Evolutionary conservation across 2,113 vertebrate species (phyloP).

Genomic region (Phyllopteryx taeniolatus): DNA sequence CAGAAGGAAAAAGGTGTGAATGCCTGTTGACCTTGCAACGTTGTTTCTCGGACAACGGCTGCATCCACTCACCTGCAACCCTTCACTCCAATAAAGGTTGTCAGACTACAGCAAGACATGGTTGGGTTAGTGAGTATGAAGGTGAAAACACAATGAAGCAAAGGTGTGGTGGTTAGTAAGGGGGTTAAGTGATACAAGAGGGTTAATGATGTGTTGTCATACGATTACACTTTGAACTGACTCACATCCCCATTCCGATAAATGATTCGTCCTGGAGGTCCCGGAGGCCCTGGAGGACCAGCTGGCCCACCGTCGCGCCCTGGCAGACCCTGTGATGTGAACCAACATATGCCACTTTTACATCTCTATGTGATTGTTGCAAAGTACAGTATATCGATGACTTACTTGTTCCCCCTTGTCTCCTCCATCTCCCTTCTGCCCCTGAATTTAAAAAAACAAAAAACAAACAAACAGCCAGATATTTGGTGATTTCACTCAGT

Average conservation of each 20-base stretch:
- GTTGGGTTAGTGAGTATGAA: constrained; percentile 49
- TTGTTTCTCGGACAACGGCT: constrained; percentile 7
- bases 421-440: constrained; percentile 82
- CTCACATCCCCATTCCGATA: constrained; percentile 64
- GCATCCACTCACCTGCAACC: constrained; percentile 56
- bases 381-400: not conserved
- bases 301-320: constrained; percentile 76
- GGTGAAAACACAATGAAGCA: constrained; percentile 16
- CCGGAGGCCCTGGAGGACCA: constrained; percentile 82
- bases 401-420: constrained; percentile 79
- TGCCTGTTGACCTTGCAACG: not conserved
- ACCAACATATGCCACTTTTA: not conserved
- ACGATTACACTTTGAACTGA: not conserved
- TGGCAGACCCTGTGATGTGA: constrained; percentile 77
- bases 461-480: too few species aligned
- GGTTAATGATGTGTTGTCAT: not conserved
- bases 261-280: constrained; percentile 78
- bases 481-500: constrained; percentile 7
- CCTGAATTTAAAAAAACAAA: constrained; percentile 67
- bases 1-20: not conserved
- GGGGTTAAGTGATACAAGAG: not conserved
- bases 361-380: not conserved
- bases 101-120: constrained; percentile 63
- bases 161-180: constrained; percentile 45
- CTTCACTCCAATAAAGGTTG: constrained; percentile 49